Conservation (phyloP, 2,797 vertebrate species). For the Enteromius trimaculatus region DNA sequence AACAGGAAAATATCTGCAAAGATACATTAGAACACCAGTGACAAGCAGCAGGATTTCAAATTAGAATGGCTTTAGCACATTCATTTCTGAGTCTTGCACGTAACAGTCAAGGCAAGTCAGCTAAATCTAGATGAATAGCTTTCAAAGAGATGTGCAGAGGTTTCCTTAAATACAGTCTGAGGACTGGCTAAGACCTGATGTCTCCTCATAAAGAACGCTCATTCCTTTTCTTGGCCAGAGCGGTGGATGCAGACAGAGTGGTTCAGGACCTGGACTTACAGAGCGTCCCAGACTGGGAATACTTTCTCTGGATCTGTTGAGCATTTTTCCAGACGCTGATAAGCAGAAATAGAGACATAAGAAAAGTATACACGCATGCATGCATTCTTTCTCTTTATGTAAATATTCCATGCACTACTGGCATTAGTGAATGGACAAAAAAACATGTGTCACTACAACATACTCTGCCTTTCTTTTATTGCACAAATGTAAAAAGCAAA, state of each 20-base stretch:
- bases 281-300: background rate
- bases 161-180: conserved; percentile 43
- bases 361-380: background rate
- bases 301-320: conserved; percentile 41
- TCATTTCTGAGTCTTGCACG: conserved; percentile 27
- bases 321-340: conserved; percentile 24
- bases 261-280: conserved; percentile 37
- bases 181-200: conserved; percentile 23
- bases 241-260: conserved; percentile 44
- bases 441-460: background rate
- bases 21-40: background rate
- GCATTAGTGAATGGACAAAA: background rate
- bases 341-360: conserved; percentile 8
- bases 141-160: conserved; percentile 45
- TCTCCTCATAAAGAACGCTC: conserved; percentile 31
- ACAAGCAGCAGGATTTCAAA: conserved; percentile 25
- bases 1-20: conserved; percentile 1
- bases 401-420: background rate
- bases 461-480: background rate
- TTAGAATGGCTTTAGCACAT: conserved; percentile 34
- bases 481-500: background rate
- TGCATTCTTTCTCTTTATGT: background rate
- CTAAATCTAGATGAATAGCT: conserved; percentile 61
- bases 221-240: conserved; percentile 43
- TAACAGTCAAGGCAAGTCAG: conserved; percentile 51